A percentile compares a stretch with the other conserved stretches of the same genome.
These are phyloP conservation scores for Lucilia sericata DNA, from an alignment of 1,140 invertebrate genomes.

Conservation along the genomic window DNA sequence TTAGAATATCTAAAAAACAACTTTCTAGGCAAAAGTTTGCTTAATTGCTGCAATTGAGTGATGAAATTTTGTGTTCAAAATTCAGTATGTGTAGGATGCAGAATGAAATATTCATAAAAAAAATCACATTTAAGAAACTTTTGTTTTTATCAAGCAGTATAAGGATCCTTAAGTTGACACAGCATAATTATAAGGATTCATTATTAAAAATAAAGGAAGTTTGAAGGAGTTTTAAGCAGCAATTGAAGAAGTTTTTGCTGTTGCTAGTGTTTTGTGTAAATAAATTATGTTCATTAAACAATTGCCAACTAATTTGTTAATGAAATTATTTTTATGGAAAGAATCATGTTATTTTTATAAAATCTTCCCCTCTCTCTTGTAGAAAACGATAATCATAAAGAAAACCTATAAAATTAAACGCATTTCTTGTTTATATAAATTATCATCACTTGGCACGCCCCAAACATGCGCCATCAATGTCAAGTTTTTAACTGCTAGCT, in stretches of 20 bases:
- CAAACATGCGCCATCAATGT: neutral
- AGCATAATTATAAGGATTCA: neutral
- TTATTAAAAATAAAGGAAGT: neutral
- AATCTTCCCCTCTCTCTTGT: too few relatives aligned
- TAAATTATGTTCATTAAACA: too few relatives aligned
- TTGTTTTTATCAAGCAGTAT: neutral
- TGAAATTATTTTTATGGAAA: too few relatives aligned
- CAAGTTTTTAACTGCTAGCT: neutral
- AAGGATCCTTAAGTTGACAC: neutral
- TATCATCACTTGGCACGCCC: slow-evolving; percentile 22
- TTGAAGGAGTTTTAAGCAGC: neutral
- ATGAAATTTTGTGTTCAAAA: neutral
- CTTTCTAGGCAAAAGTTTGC: neutral
- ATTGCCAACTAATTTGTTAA: too few relatives aligned
- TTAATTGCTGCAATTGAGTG: slow-evolving; percentile 27
- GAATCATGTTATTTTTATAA: too few relatives aligned
- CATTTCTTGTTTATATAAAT: slow-evolving; percentile 11
- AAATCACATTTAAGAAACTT: neutral
- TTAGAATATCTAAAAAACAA: neutral
- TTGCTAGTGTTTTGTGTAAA: too few relatives aligned
- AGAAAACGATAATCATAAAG: neutral
- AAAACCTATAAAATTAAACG: slow-evolving; percentile 27
- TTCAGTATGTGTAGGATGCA: neutral
- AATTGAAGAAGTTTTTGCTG: neutral
- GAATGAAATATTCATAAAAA: slow-evolving; percentile 26